phyloP scores from a whole-genome alignment of 2,797 vertebrate genomes.

The Phrynocephalus guinanensis region DNA sequence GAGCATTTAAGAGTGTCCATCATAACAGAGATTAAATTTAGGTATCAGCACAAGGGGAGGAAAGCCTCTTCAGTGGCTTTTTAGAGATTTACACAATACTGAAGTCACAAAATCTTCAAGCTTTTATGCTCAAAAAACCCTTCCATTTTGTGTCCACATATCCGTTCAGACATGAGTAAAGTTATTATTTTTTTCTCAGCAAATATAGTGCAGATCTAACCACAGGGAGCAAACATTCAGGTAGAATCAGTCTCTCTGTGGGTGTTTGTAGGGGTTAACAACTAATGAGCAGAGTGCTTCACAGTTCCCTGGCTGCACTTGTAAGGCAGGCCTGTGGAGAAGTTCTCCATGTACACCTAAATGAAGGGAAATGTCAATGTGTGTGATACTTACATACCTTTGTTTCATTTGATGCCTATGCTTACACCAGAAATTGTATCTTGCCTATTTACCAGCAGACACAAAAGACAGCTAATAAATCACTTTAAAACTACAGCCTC shows the following conservation, averaged over 20 bases:
- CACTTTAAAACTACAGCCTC: too few relatives aligned
- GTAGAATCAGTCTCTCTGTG: neutral
- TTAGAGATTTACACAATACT: slow-evolving; percentile 46
- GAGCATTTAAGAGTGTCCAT: slow-evolving; percentile 53
- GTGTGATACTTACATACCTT: too few relatives aligned
- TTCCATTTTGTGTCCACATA: slow-evolving; percentile 1
- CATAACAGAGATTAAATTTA: slow-evolving; percentile 31
- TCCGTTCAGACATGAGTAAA: slow-evolving; percentile 9
- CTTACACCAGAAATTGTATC: too few relatives aligned
- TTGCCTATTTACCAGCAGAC: too few relatives aligned
- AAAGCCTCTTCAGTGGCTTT: slow-evolving; percentile 6
- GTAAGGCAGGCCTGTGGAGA: too few relatives aligned
- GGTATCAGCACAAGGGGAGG: slow-evolving; percentile 18
- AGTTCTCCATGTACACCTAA: too few relatives aligned
- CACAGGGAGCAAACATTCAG: neutral
- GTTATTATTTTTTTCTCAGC: neutral
- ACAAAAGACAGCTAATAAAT: too few relatives aligned
- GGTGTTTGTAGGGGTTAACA: neutral
- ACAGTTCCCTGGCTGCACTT: too few relatives aligned
- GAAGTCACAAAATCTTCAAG: slow-evolving; percentile 31
- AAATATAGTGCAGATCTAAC: neutral
- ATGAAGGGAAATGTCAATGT: too few relatives aligned
- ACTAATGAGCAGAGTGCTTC: neutral
- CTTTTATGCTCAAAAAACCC: slow-evolving; percentile 14
- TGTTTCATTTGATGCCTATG: too few relatives aligned